These are phyloP conservation scores for Cyprinella venusta DNA, from an alignment of 2,797 vertebrate species.

Conservation along the genomic window DNA sequence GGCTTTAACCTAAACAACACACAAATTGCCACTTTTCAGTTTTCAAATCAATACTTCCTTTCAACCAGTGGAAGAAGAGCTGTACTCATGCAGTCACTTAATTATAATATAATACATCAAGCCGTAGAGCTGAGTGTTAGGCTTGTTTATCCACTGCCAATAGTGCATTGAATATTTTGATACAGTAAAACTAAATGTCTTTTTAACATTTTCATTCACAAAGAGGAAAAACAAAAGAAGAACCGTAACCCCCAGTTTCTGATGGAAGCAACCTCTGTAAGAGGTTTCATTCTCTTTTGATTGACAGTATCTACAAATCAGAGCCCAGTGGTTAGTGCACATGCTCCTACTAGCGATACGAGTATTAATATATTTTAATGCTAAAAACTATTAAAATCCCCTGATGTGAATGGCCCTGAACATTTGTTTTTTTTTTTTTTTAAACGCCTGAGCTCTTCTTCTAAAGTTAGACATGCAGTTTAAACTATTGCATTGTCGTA, in stretches of 20 bases:
- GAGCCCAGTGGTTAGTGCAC: background rate
- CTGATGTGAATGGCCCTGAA: background rate
- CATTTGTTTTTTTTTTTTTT: background rate
- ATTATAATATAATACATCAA: background rate
- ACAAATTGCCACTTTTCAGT: slow-evolving; percentile 18
- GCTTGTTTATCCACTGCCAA: slow-evolving; percentile 4
- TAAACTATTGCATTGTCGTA: slow-evolving; percentile 10
- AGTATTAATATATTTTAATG: background rate
- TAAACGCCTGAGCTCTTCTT: background rate
- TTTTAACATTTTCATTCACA: background rate
- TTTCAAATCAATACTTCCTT: slow-evolving; percentile 7
- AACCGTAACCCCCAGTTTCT: background rate
- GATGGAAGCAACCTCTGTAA: background rate
- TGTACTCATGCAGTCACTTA: slow-evolving; percentile 12
- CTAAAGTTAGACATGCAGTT: background rate
- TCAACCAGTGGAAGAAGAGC: background rate
- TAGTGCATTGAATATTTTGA: background rate
- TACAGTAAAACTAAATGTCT: background rate
- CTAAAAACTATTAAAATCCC: background rate
- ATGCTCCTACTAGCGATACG: background rate
- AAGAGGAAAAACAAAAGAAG: background rate
- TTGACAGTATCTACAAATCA: background rate
- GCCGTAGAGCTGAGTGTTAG: background rate
- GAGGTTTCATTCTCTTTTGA: background rate
- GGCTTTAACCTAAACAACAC: slow-evolving; percentile 16